Base-by-base conservation (phyloP, 2,888 invertebrate species). In the Pristionchus fissidentatus region DNA sequence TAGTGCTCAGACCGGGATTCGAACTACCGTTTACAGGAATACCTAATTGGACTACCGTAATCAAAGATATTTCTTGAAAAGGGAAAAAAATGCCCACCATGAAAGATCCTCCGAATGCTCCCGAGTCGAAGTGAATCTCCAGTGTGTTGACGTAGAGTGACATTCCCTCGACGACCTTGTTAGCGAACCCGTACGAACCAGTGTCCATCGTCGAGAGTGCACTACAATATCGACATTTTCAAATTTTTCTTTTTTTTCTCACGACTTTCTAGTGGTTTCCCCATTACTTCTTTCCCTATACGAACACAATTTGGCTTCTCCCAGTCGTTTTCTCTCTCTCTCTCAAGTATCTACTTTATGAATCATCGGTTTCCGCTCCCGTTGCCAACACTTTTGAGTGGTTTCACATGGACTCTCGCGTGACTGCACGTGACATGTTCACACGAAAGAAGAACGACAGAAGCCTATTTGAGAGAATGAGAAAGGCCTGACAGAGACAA, bases 111-210 rank as follows among this genome's bases (percentile, higher is more conserved):
- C 96, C 95, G 94, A 99, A 99, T 83, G 97, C 96, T 89, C 96
- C 96, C 93, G 98, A 97, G 90, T 95, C 95, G 94, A 99, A 98
- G 91, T 96, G 96, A 91, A 99, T 95, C 93, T 96, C 95, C 85
- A 98, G 97, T 84, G 96, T 96, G 93, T 98, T 98, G 88, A 99
- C 97, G 92, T 95, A 95, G 88, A 99, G 95, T 70, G 96, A 97
- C 92, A 99, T 97, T 85, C 98, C 98, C 94, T 99, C 99, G 91
- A 98, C 96, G 85, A 98, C 97, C 94, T 97, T 95, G 92, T 97
- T 96, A 85, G 96, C 95, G 93, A 96, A 96, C 90, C 96, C 95
- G 92, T 97, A 97, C 93, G 90, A 88, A 38, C 79, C 60, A 46
- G 80, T 85, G 46, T 88, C 90, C 19, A 83, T 83, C 8, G 83